Base-by-base conservation (phyloP, 2,888 invertebrate genomes). In the Apamea sordens region DNA sequence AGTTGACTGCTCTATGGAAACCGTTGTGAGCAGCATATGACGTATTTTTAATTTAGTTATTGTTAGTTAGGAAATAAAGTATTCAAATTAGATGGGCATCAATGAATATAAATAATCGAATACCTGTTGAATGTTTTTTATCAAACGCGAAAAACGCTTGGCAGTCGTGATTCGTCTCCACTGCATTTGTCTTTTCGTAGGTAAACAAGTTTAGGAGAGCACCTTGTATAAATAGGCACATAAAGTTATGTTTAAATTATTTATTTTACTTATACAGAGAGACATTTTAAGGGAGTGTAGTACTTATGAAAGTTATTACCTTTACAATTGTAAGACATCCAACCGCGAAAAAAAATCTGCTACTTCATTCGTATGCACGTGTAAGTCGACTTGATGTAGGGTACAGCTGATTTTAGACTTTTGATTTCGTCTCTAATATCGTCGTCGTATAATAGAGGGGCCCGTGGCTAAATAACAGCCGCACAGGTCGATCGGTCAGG, bases 1-100 rank as follows among this genome's bases (percentile, higher is more conserved):
- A 56, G 68, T 56, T 18, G 77, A 73, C 59, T 79, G 70, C 61
- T 80, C 77, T 18, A 70, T 74, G 71, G 83, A 88, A 65, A 80
- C 68, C 15, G 77, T 86, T 53, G 70, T 73, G 32, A 83, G 83
- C 77, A 73, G 79, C 21, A 65, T 86, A 64, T 85, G 67, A 86
- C 32, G 56, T 73, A 56, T 41, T 69, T 64, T 28, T n/a, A 8
- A 36, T 59, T 53, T 71, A 64, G 28, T n/a, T 44, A 41, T 59
- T 64, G 2, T n/a, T 73, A 68, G 15, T 24, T 68, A 56, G n/a
- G 0, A 41, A 56, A 65, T 65, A 75, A 81, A 61, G 6, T 73
- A 56, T 73, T 53, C 2, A 56, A 53, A 68, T 73, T 53, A 18
- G 10, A 41, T 41, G 41, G 41, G 41, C 41, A 36, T 41, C 6